phyloP scores from a whole-genome alignment of 2,888 invertebrate species.

The Liopterus haemorrhoidalis region DNA sequence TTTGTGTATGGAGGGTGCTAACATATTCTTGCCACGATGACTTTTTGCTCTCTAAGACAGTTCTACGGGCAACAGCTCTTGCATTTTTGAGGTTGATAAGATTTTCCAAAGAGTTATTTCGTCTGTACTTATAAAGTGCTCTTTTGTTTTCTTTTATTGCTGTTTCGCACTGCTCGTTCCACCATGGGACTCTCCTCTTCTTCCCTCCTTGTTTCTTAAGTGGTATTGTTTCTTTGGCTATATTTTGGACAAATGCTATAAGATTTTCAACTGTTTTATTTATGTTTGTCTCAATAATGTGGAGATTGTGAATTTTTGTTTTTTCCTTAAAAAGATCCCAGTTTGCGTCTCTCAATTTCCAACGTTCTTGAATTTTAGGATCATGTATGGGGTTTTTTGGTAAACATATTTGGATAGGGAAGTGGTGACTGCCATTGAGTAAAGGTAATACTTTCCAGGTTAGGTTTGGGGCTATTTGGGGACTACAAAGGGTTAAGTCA shows the following conservation, averaged over 20 bases:
- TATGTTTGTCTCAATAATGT: background rate
- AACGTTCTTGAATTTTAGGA: background rate
- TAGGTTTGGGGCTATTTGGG: conserved; percentile 12
- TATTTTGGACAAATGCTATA: background rate
- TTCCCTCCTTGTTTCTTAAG: background rate
- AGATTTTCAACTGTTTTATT: background rate
- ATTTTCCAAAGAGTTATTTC: background rate
- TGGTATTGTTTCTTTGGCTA: background rate
- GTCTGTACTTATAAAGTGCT: conserved; percentile 1
- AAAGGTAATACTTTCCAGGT: conserved; percentile 15
- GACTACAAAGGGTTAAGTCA: conserved; percentile 24
- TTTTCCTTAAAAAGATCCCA: conserved; percentile 3
- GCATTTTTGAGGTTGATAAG: conserved; percentile 1
- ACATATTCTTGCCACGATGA: conserved; percentile 3
- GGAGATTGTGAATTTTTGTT: conserved; percentile 3
- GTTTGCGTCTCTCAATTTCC: conserved; percentile 1
- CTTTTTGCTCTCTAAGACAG: background rate
- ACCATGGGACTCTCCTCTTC: conserved; percentile 1
- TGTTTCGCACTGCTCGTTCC: background rate
- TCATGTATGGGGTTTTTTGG: too few relatives aligned
- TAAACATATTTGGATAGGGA: conserved; percentile 19
- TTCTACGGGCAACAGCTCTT: conserved; percentile 2
- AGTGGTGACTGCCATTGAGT: conserved; percentile 26
- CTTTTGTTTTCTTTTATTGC: background rate
- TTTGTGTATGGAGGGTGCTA: background rate